Evolutionary conservation across 2,888 invertebrate species (phyloP).

Genomic region (Hoplodrina ambigua): DNA sequence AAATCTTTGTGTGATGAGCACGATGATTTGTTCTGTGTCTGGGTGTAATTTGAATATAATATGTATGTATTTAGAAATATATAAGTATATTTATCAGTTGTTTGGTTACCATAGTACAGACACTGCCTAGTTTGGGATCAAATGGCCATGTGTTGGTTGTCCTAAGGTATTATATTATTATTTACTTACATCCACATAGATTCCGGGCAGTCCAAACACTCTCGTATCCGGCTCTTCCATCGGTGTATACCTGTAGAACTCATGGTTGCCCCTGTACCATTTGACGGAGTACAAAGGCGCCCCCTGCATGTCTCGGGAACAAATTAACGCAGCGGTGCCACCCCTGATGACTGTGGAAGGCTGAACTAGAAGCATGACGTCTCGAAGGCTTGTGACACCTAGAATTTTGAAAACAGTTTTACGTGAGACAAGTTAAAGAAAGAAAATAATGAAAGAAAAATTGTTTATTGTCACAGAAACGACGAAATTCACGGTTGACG

Average conservation of each 20-base stretch:
- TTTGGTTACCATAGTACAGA: no score
- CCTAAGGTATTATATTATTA: no score
- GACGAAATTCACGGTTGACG: no score
- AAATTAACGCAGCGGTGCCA: constrained; percentile 92
- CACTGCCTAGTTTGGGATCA: no score
- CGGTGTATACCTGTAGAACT: constrained; percentile 96
- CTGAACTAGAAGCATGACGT: constrained; percentile 93
- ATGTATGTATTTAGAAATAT: no score
- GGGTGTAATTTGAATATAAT: no score
- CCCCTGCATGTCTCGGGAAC: constrained; percentile 94
- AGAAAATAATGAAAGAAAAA: no score
- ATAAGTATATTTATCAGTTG: no score
- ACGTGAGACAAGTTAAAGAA: background rate
- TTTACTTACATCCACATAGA: constrained; percentile 96
- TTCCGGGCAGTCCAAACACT: constrained; percentile 93
- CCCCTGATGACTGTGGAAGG: constrained; percentile 93
- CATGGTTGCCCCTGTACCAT: constrained; percentile 95
- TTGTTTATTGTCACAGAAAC: no score
- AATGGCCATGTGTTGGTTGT: no score
- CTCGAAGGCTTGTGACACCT: constrained; percentile 92
- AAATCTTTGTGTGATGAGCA: no score
- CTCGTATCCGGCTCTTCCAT: constrained; percentile 93
- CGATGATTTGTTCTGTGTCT: no score
- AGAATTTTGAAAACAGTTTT: constrained; percentile 56
- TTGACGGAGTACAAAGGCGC: constrained; percentile 95